Percentiles rank a stretch among this genome's conserved stretches.
These are phyloP conservation scores for Matsumyia berberina DNA, from an alignment of 2,888 invertebrate genomes.

Conservation along the genomic window DNA sequence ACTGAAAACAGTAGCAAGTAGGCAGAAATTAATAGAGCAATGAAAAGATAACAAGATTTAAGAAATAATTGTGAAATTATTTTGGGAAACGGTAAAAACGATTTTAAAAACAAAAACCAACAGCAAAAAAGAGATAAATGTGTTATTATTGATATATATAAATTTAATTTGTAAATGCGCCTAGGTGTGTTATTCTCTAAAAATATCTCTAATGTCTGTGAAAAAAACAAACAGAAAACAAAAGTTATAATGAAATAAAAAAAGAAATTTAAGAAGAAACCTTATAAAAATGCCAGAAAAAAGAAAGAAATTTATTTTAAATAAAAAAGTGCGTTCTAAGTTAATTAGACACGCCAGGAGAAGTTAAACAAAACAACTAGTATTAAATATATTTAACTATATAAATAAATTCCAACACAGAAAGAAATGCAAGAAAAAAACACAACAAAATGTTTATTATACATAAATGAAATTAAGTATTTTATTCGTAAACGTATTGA, in stretches of 20 bases:
- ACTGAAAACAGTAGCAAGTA: conserved; percentile 62
- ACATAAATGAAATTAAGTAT: conserved; percentile 73
- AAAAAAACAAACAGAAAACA: conserved; percentile 34
- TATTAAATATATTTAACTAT: conserved; percentile 73
- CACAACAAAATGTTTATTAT: conserved; percentile 75
- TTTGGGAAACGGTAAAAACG: conserved; percentile 67
- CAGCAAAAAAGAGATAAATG: conserved; percentile 78
- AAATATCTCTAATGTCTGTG: conserved; percentile 46
- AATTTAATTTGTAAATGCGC: conserved; percentile 75
- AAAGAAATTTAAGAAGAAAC: conserved; percentile 49
- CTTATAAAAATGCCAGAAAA: conserved; percentile 12
- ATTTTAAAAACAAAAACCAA: conserved; percentile 66
- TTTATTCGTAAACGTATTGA: conserved; percentile 72
- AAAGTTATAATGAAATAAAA: conserved; percentile 50
- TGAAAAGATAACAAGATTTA: conserved; percentile 73
- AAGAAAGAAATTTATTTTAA: conserved; percentile 39
- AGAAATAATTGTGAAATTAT: conserved; percentile 76
- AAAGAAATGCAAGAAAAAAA: conserved; percentile 64
- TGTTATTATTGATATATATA: conserved; percentile 78
- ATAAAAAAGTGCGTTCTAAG: conserved; percentile 44
- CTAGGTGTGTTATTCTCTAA: conserved; percentile 61
- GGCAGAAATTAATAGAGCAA: conserved; percentile 73
- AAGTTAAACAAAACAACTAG: conserved; percentile 57
- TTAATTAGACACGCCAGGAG: conserved; percentile 40
- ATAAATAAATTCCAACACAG: conserved; percentile 77